Percentiles rank a stretch among this genome's conserved stretches.
phyloP scores from a whole-genome alignment of 1,140 invertebrate genomes.

The Drosophila biarmipes region DNA sequence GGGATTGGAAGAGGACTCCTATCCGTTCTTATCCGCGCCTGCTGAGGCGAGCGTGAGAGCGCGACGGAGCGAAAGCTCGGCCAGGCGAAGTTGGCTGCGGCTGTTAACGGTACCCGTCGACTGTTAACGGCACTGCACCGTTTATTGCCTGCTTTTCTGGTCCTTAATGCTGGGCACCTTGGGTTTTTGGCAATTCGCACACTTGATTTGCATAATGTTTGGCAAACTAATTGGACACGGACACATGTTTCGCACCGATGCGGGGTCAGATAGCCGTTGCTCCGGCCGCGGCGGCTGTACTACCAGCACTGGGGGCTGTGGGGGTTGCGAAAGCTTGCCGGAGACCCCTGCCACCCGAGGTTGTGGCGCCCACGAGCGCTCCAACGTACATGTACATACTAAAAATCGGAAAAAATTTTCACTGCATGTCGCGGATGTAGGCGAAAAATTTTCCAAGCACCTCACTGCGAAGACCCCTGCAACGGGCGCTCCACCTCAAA shows the following conservation, averaged over 20 bases:
- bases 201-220: conserved; percentile 62
- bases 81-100: conserved; percentile 61
- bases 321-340: conserved; percentile 58
- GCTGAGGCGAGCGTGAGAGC: conserved; percentile 20
- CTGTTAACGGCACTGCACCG: conserved; percentile 33
- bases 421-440: conserved; percentile 58
- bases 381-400: conserved; percentile 84
- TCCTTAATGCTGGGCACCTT: conserved; percentile 45
- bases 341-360: conserved; percentile 59
- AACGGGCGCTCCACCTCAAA: conserved; percentile 5
- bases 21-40: conserved; percentile 65
- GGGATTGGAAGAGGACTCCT: conserved; percentile 30
- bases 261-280: conserved; percentile 53
- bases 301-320: conserved; percentile 19
- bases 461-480: conserved; percentile 3
- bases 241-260: conserved; percentile 41
- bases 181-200: conserved; percentile 69
- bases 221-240: conserved; percentile 51
- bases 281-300: conserved; percentile 22
- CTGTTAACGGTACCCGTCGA: conserved; percentile 39
- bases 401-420: conserved; percentile 81
- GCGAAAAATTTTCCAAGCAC: conserved; percentile 63
- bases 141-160: conserved; percentile 41
- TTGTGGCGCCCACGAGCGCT: conserved; percentile 66
- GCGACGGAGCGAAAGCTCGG: conserved; percentile 40